Evolutionary conservation across 1,140 invertebrate species (phyloP), one percentile per base, ranked within the genome.

Genomic region (Anoplophora glabripennis): DNA sequence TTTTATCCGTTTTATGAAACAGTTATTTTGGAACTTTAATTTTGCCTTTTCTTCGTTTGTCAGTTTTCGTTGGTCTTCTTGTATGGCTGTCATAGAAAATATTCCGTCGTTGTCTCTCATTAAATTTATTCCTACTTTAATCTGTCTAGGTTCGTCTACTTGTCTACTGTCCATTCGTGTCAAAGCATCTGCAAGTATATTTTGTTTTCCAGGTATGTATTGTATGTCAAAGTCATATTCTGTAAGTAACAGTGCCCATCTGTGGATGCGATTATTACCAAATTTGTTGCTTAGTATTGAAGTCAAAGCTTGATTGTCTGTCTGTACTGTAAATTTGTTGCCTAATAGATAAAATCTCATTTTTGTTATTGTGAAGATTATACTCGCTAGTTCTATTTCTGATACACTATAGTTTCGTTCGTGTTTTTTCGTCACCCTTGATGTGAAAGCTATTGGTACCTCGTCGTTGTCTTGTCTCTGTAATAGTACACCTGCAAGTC

Each of bases 171-270:
- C 41, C 41, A 44, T 44, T 44, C 41, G 10, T 12, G 41, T 44
- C 3, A 8, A 5, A 3, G 21, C 21, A 5, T 34, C 46, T 9
- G 46, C 11, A 11, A 48, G 11, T 33, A 48, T 48, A 3, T 48
- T 12, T 33, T n/a, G 10, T 33, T n/a, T 33, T 33, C 46, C 17
- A 3, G 17, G 5, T 10, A 48, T 33, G 21, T 48, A 48, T 34
- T 15, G 15, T 33, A 48, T 34, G 21, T 48, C 33, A 34, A 33
- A 48, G n/a, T 48, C 28, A 28, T 48, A 48, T 33, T 48, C 46
- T 48, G 21, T 18, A 33, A 33, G 7, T 21, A 34, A 5, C 12
- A 34, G 34, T 48, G 11, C 14, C 17, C 17, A 21, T 33, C 46
- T 28, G 14, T 48, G 28, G 12, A 48, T 48, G 4, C 1, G 21